Conservation (phyloP, 2,888 invertebrate genomes). For the Eilema griseolum region DNA sequence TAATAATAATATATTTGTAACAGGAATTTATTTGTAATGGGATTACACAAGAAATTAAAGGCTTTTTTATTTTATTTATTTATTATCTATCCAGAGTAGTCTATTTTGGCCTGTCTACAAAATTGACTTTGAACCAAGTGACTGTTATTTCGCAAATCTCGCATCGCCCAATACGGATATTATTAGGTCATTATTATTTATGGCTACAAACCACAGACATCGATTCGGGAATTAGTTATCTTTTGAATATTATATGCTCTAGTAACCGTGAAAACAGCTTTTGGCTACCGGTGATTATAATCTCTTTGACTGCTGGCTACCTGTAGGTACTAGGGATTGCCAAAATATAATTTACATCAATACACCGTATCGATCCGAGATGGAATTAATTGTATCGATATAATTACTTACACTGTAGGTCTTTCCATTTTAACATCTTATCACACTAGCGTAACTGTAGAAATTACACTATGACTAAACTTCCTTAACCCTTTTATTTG, state of each 20-base stretch:
- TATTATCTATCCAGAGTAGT: no score
- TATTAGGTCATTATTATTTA: neutral
- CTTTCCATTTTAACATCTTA: neutral
- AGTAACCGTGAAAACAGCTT: neutral
- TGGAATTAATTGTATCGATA: no score
- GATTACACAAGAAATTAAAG: no score
- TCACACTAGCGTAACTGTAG: neutral
- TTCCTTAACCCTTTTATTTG: neutral
- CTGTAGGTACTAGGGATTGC: no score
- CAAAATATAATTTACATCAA: no score
- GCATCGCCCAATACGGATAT: neutral
- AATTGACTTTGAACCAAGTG: neutral
- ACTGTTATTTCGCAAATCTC: neutral
- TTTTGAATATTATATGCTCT: slow-evolving; percentile 4
- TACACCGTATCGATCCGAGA: no score
- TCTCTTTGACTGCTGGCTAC: neutral
- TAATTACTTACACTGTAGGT: no score
- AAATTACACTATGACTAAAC: neutral
- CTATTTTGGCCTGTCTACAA: neutral
- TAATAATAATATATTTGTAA: no score
- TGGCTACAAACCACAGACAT: neutral
- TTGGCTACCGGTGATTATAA: neutral
- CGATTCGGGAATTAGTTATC: slow-evolving; percentile 1
- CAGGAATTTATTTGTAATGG: no score
- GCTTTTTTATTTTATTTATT: no score